Percentiles rank a stretch among this genome's conserved stretches.
Evolutionary conservation across 2,797 vertebrate species (phyloP).

Genomic region (Muscicapa striata): DNA sequence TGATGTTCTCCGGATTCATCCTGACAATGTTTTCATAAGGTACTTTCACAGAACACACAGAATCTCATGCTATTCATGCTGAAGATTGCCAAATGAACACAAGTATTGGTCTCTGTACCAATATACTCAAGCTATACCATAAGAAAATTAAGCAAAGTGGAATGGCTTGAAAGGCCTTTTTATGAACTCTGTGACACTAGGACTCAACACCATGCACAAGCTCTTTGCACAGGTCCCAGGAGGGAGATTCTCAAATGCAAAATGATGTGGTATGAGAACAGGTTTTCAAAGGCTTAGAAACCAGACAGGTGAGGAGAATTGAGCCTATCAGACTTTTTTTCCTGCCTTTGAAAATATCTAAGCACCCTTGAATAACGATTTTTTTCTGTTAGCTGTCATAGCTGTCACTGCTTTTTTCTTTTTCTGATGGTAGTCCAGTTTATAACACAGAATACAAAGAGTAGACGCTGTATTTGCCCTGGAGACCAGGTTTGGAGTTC

Average conservation of each 20-base stretch:
- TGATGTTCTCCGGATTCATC: neutral
- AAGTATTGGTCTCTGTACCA: neutral
- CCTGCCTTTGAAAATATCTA: slow-evolving; percentile 8
- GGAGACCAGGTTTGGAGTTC: neutral
- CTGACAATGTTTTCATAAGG: neutral
- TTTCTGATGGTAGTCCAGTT: neutral
- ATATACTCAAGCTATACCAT: neutral
- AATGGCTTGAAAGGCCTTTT: slow-evolving; percentile 8
- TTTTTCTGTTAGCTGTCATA: neutral
- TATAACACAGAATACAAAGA: neutral
- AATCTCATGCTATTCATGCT: neutral
- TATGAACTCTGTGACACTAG: neutral
- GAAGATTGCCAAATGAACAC: neutral
- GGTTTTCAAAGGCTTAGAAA: slow-evolving; percentile 17
- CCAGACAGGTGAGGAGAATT: neutral
- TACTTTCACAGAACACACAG: neutral
- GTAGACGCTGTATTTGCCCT: neutral
- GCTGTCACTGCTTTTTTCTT: neutral
- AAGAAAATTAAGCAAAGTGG: neutral
- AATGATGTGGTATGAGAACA: neutral
- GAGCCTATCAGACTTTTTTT: neutral
- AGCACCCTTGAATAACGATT: neutral
- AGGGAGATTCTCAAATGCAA: neutral
- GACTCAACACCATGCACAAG: neutral
- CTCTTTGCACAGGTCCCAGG: neutral